Evolutionary conservation across 2,888 invertebrate genomes (phyloP), one percentile per base, ranked within the genome.

Genomic region (Mesopsocus fuscifrons): DNA sequence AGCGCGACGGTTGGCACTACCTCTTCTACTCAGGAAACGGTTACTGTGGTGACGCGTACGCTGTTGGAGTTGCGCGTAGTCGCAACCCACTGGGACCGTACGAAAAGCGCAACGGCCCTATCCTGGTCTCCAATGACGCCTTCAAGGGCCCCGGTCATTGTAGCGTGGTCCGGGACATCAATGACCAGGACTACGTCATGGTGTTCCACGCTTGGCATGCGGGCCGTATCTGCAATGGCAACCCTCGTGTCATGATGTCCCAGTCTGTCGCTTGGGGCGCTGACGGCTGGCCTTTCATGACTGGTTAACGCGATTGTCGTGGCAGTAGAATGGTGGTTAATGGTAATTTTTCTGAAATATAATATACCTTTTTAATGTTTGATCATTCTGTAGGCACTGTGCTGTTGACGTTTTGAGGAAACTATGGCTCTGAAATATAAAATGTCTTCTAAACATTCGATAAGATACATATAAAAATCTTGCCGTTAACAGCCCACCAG

Each of bases 1-100:
- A 38, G 6, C 3, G 11, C 9, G 20, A 18, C 18, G 20, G 38
- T 11, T 18, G 20, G n/a, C 21, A 38, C 20, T 5, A 17, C 20
- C 38, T 38, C 21, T 38, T 38, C 38, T 38, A 38, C 38, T 16
- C 16, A 17, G 38, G 38, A 9, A 18, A 18, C 21, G 18, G 18
- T 5, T 38, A 38, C 18, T 5, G 9, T 11, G 38, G 20, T 11
- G 38, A 5, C 20, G 20, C 18, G 8, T 38, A 38, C 11, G 6
- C 20, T 20, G 18, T 17, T 3, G 20, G 20, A 5, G 6, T 17
- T 13, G 38, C 38, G 6, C 6, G 6, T 5, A 5, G 20, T 11
- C 4, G 5, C 6, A 20, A 18, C 38, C 6, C 20, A 17, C 8
- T 18, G 11, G 38, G 38, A 6, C 38, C 38, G 5, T 38, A 38